Evolutionary conservation across 2,113 vertebrate genomes (phyloP), one percentile per base, ranked within the genome.

Genomic region (Perccottus glenii): DNA sequence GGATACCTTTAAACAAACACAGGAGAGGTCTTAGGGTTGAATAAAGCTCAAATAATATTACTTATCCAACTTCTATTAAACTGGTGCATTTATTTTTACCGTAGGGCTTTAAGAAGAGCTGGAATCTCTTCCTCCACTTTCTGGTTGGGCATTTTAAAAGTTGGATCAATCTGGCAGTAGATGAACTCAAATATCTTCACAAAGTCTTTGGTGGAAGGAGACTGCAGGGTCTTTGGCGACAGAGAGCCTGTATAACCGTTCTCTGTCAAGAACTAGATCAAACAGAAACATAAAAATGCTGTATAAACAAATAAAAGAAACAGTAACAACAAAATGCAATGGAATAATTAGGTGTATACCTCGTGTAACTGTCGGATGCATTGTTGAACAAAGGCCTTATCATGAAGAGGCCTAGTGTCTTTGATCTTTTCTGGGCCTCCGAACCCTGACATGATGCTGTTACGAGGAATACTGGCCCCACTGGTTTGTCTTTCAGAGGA

Each of bases 171-270:
- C 53, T 93, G 93, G 46, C 92, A 86, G 84, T 95, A 97, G 64
- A 98, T 92, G 71, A 98, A 99, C 78, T 93, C 94, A 89, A 96
- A 98, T 71, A 99, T 94, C 89, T 96, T 98, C 27, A 98, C 81
- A 56, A 99, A 98, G 77, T 99, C 97, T 86, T 98, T 98, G 64
- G 95, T 93, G 0, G 96, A 97, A 35, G 97, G 97, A 61, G 95
- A 94, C 82, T 98, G 96, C 0, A 99, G 91, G 0, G 94, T 93
- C 82, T 99, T 98, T 70, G 95, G 45, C 19, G 95, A 93, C 51
- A 98, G 75, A 11, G 82, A 90, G 50, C 93, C 93, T 0, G 93
- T 91, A 6, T 95, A 98, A 49, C 87, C 93, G 57, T 93, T 93
- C 68, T 96, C 95, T 61, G 64, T 84, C 75, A 99, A 91, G 80